Base-by-base conservation (phyloP, 2,797 vertebrate genomes). In the Spizella passerina region DNA sequence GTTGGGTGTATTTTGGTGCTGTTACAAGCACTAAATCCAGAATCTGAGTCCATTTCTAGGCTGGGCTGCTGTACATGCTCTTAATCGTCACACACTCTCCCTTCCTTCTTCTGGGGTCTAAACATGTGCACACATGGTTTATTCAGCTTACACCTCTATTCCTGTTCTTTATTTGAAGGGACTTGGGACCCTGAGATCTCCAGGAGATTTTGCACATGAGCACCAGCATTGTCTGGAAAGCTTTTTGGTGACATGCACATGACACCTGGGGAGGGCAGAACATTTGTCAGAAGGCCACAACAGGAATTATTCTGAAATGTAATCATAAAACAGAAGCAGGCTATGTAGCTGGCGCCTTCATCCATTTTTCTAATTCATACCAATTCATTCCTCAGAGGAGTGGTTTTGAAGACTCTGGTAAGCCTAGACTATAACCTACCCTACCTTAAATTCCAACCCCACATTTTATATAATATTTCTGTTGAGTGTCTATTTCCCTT, bases 161-260 rank as follows among this genome's bases (percentile, higher is more conserved):
- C 17, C 29, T 32, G 4, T 16, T 63, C 41, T 44, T 64, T 69
- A 20, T 60, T 41, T 60, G 19, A 63, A 72, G 18, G 24, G 46
- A 24, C 24, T 22, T 38, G 17, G 14, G 23, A 79, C 34, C 13
- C 30, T 30, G 39, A 85, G 43, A 72, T 43, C 43, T 44, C 39
- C 59, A 85, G 39, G 6, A 71, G n/a, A n/a, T 49, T 93, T 83
- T 78, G 49, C 26, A 39, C 7, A 2, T 2, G 1, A 79, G 20
- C 9, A 26, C 21, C 30, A 38, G 7, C 16, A 7, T 36, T 72
- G 14, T 44, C 61, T 71, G 34, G 34, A 64, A 88, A 78, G 27
- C 6, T 64, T 70, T 92, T 39, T 43, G 21, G 27, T 19, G 14
- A 52, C 0, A 0, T 43, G 34, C 10, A 52, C 0, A 0, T 36